Conservation (phyloP, 1,140 invertebrate species). For the Ceratosolen solmsi region DNA sequence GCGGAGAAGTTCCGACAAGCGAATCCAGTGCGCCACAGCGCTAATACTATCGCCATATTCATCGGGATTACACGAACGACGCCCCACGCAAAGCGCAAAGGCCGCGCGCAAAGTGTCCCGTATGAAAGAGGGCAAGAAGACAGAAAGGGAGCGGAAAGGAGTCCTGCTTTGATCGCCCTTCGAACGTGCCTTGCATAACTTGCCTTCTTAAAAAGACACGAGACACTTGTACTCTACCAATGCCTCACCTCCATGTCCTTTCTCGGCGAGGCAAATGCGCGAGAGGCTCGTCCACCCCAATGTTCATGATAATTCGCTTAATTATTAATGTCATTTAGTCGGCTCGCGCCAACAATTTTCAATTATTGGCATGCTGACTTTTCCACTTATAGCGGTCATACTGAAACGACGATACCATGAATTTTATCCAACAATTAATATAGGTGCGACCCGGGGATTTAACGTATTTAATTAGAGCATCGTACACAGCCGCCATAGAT, state of each 20-base stretch:
- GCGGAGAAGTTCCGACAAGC: conserved; percentile 43
- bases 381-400: too few relatives aligned
- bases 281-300: too few relatives aligned
- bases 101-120: background rate
- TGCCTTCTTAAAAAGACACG: background rate
- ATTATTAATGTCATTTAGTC: background rate
- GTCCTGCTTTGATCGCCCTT: conserved; percentile 38
- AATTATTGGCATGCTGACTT: background rate
- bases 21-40: conserved; percentile 56
- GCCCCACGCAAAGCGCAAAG: background rate
- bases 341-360: background rate
- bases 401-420: background rate
- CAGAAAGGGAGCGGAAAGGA: too few relatives aligned
- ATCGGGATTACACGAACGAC: conserved; percentile 64
- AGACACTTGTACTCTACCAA: background rate
- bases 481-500: background rate
- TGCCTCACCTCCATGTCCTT: too few relatives aligned
- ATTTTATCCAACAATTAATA: background rate
- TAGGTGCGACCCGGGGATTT: background rate
- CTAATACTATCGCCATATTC: conserved; percentile 66
- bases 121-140: background rate
- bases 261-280: too few relatives aligned
- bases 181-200: conserved; percentile 23
- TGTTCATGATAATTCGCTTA: too few relatives aligned
- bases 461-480: background rate